Conservation (phyloP, 2,113 vertebrate species). For the Phrynosoma platyrhinos region DNA sequence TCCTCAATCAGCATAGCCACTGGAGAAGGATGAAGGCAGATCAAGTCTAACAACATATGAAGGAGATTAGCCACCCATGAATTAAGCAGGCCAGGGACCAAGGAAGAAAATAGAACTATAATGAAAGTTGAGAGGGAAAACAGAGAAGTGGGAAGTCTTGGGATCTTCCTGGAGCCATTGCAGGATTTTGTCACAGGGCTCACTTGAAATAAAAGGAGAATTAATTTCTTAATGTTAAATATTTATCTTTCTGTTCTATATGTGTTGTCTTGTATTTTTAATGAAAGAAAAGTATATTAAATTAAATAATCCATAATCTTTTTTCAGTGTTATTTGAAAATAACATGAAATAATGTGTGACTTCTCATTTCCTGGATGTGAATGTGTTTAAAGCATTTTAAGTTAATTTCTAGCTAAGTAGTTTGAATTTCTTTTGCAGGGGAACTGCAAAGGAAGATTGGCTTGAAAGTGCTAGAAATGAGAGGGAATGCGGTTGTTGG, state of each 20-base stretch:
- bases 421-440: slow-evolving; percentile 79
- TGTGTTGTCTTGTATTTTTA: background rate
- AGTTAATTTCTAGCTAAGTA: background rate
- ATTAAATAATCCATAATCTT: background rate
- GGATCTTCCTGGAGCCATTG: background rate
- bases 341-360: background rate
- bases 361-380: background rate
- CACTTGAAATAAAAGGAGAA: too few species aligned
- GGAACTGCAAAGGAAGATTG: slow-evolving; percentile 97
- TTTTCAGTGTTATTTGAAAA: background rate
- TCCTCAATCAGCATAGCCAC: background rate
- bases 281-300: background rate
- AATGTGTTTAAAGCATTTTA: background rate
- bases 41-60: background rate
- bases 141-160: background rate
- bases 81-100: background rate
- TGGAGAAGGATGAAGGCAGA: background rate
- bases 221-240: too few species aligned
- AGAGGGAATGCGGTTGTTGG: slow-evolving; percentile 97
- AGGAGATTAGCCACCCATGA: background rate
- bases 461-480: slow-evolving; percentile 98
- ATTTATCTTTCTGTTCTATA: background rate
- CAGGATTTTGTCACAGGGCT: background rate
- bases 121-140: background rate
- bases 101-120: background rate